Base-by-base conservation (phyloP, 2,113 vertebrate species). In the Spea multiplicata region DNA sequence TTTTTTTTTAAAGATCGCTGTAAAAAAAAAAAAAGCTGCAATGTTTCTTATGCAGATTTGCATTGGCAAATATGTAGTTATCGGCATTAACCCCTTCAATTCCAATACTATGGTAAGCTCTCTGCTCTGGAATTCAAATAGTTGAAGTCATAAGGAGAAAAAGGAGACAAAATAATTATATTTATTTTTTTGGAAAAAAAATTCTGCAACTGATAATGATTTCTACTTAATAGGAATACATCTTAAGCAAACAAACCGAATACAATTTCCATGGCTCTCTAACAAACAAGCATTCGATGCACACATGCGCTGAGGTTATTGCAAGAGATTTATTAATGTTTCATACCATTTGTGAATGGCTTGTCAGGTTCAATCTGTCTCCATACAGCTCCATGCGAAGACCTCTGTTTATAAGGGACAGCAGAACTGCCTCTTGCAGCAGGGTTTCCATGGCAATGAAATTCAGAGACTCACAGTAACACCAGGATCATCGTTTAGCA, bases 261-360 rank as follows among this genome's bases (percentile, higher is more conserved):
- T 30, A 30, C 30, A 30, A 30, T 30, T 30, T 30, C 30, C 30
- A 30, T 30, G 62, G 5, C 62, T 65, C 7, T 59, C 12, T 30
- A 30, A 59, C 4, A 12, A 59, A 59, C 55, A 5, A 55, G 50
- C 10, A 49, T 9, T 6, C 46, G 30, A 73, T 59, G n/a, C 76
- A 16, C 5, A 17, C 44, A 67, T 30, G 30, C 8, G 52, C 62
- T 12, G 44, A 16, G 61, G 64, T 30, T 30, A 30, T 30, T 68
- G 78, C 48, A 71, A 74, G 62, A 45, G 71, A 73, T 73, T 80
- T 80, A 80, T 80, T 80, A 80, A 80, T 80, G 71, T 80, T 80
- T 80, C 55, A 80, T 80, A 80, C 74, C 62, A 80, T 80, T 80
- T 80, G 55, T 80, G 64, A 80, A 71, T 52, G 74, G 71, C 65